Evolutionary conservation across 2,113 vertebrate species (phyloP).

Genomic region (Tretioscincus oriximinensis): DNA sequence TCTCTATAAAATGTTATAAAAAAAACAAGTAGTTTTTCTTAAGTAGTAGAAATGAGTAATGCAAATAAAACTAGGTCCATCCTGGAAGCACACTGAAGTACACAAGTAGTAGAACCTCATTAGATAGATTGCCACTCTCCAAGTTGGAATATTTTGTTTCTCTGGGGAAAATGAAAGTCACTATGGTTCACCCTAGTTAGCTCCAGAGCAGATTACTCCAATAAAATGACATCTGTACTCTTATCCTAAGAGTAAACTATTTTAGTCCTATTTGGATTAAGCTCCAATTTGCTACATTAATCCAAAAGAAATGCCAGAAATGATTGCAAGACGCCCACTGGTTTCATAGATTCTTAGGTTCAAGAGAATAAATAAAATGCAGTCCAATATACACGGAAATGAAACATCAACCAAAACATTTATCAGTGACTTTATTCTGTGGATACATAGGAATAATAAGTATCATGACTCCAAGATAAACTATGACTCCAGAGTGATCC

Average conservation of each 20-base stretch:
- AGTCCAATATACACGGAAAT: not conserved
- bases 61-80: not conserved
- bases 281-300: not conserved
- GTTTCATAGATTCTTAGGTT: not conserved
- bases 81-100: not conserved
- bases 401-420: not conserved
- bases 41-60: too few species aligned
- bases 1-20: too few species aligned
- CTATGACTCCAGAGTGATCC: too few species aligned
- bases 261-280: not conserved
- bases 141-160: not conserved
- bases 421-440: not conserved
- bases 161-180: not conserved
- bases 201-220: too few species aligned
- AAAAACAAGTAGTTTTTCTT: too few species aligned
- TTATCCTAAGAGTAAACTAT: not conserved
- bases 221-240: not conserved
- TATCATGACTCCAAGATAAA: too few species aligned
- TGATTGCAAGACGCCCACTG: not conserved
- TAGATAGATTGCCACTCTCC: too few species aligned
- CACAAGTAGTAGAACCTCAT: not conserved
- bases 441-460: not conserved
- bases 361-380: not conserved
- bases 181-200: not conserved
- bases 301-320: not conserved